Conservation (phyloP, 2,797 vertebrate genomes). For the Otolemur crassicaudatus region DNA sequence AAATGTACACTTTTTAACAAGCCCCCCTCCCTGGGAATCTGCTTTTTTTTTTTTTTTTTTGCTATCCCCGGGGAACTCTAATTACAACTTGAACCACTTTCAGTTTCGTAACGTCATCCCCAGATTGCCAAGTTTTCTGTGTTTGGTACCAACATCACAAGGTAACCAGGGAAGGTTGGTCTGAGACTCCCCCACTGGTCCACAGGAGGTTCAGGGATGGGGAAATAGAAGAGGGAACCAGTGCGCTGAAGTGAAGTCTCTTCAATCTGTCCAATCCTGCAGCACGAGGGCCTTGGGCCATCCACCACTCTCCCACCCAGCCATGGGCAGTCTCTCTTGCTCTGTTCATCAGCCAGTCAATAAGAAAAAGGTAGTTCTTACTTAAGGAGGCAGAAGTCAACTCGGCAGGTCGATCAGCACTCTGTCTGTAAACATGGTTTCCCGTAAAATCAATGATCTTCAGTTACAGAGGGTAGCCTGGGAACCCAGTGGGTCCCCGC, state of each 20-base stretch:
- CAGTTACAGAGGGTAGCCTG: conserved; percentile 92
- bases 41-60: not conserved
- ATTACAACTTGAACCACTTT: not conserved
- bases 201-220: not conserved
- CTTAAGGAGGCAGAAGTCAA: conserved; percentile 99
- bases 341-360: conserved; percentile 92
- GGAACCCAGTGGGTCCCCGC: conserved; percentile 65
- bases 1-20: not conserved
- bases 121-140: not conserved
- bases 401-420: conserved; percentile 98
- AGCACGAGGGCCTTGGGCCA: not conserved
- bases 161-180: not conserved
- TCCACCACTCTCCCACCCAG: conserved; percentile 72
- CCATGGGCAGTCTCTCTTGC: conserved; percentile 68
- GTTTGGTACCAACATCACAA: not conserved
- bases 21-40: not conserved
- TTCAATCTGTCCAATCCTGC: not conserved
- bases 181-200: not conserved
- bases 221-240: not conserved
- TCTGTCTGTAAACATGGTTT: conserved; percentile 99
- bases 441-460: conserved; percentile 99
- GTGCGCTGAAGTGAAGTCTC: not conserved
- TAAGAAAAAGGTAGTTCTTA: conserved; percentile 93
- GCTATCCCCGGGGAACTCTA: not conserved
- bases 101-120: not conserved